A percentile compares a stretch with the other conserved stretches of the same genome.
Evolutionary conservation across 2,797 vertebrate species (phyloP).

Genomic region (Melanotaenia trifasciata): DNA sequence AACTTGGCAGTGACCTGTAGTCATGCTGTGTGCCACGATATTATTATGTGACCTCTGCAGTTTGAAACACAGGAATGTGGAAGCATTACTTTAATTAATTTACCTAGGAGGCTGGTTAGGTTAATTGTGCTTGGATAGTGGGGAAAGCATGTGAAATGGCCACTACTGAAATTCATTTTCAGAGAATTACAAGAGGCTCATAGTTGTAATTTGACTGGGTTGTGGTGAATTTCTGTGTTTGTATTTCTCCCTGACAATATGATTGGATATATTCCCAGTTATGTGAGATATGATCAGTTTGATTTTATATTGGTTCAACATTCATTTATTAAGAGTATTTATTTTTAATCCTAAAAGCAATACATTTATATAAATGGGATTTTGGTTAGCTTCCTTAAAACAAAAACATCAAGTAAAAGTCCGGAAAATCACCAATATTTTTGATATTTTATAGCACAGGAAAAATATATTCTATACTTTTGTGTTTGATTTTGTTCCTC

Average conservation of each 20-base stretch:
- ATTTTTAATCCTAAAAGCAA: no score
- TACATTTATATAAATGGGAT: no score
- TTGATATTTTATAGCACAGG: no score
- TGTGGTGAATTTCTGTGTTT: neutral
- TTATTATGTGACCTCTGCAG: neutral
- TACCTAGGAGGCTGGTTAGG: neutral
- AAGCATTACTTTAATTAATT: neutral
- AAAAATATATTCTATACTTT: no score
- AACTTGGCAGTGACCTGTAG: neutral
- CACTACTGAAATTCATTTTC: neutral
- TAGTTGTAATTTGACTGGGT: neutral
- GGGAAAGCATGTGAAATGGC: neutral
- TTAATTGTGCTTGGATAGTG: neutral
- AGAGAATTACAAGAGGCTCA: neutral
- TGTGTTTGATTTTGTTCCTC: no score
- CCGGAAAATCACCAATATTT: no score
- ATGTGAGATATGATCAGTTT: neutral
- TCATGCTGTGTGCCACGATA: neutral
- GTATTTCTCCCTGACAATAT: neutral
- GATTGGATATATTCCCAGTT: neutral
- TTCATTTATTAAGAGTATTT: no score
- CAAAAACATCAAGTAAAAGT: no score
- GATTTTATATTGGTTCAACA: no score
- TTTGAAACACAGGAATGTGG: neutral
- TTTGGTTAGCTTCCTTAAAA: no score